Evolutionary conservation across 2,888 invertebrate genomes (phyloP).

Genomic region (Frankliniella intonsa): DNA sequence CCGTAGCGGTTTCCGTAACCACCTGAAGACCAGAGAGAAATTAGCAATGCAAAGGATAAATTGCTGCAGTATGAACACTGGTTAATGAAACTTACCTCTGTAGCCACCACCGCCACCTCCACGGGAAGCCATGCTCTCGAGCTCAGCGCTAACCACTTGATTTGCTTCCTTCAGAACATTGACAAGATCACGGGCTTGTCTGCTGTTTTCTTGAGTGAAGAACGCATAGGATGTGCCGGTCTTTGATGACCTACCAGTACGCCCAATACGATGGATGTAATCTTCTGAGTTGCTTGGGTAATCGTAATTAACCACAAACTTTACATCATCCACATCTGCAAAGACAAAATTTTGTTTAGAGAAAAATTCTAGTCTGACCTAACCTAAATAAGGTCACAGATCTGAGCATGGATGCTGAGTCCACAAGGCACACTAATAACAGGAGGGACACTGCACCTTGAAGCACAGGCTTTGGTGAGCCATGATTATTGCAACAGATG

Average conservation of each 20-base stretch:
- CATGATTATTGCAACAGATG: background rate
- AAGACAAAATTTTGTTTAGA: conserved; percentile 37
- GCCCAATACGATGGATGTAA: conserved; percentile 94
- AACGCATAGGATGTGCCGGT: conserved; percentile 95
- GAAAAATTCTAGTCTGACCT: background rate
- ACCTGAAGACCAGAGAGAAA: background rate
- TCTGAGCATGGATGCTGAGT: conserved; percentile 27
- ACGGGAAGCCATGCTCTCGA: conserved; percentile 39
- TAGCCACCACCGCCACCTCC: conserved; percentile 38
- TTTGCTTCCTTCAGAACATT: conserved; percentile 90
- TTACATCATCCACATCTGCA: conserved; percentile 97
- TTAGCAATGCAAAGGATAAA: background rate
- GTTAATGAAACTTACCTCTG: conserved; percentile 33
- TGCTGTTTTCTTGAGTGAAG: conserved; percentile 85
- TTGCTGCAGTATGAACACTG: background rate
- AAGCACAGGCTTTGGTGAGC: conserved; percentile 2
- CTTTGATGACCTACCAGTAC: conserved; percentile 88
- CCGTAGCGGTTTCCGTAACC: background rate
- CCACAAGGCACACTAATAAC: background rate
- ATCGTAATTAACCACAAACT: conserved; percentile 98
- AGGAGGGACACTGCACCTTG: background rate
- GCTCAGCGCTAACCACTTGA: conserved; percentile 85
- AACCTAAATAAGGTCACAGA: background rate
- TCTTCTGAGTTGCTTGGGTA: conserved; percentile 97
- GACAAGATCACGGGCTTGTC: conserved; percentile 87